These are phyloP conservation scores for Cepphus grylle DNA, from an alignment of 2,113 vertebrate genomes.

Conservation along the genomic window DNA sequence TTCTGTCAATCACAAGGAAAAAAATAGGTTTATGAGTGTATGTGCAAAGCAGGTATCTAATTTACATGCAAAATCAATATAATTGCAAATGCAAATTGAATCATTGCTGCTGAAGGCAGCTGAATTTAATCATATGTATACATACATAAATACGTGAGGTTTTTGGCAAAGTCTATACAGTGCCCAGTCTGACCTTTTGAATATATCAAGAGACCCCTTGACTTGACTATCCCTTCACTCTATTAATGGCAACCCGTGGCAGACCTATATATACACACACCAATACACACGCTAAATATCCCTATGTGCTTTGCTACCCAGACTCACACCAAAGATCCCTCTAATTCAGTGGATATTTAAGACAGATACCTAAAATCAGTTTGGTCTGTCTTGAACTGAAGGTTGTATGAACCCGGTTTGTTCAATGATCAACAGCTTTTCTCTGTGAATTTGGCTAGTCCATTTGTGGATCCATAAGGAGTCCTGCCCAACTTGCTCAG, in stretches of 20 bases:
- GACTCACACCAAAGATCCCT: not conserved
- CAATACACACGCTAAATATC: not conserved
- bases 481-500: not conserved
- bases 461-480: not conserved
- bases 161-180: not conserved
- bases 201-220: not conserved
- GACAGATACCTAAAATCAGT: not conserved
- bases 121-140: not conserved
- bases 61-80: not conserved
- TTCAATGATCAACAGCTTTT: not conserved
- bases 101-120: not conserved
- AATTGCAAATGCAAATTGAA: slow-evolving; percentile 6
- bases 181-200: not conserved
- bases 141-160: not conserved
- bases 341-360: not conserved
- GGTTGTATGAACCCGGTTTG: not conserved
- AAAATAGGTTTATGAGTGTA: not conserved
- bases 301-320: not conserved
- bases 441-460: not conserved
- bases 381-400: not conserved
- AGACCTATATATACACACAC: not conserved
- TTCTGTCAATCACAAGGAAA: not conserved
- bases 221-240: not conserved
- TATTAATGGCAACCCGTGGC: rapidly evolving
- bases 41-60: not conserved